Conservation (phyloP, 2,797 vertebrate species). For the Acanthiza pusilla region DNA sequence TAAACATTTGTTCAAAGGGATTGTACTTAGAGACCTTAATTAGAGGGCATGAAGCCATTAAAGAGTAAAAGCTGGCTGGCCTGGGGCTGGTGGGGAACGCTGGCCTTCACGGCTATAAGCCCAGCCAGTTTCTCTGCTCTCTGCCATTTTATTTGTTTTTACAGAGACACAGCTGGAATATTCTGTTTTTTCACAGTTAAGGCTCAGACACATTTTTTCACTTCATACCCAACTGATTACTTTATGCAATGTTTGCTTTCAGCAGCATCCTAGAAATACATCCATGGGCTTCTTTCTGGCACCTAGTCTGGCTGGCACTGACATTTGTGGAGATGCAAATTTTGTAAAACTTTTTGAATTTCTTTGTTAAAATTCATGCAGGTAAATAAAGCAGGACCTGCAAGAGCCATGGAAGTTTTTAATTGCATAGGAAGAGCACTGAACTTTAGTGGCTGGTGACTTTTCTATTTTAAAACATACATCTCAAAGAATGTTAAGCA, state of each 20-base stretch:
- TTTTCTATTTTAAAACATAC: background rate
- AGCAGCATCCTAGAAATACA: background rate
- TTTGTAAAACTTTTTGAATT: background rate
- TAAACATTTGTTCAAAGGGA: conserved; percentile 61
- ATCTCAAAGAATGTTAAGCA: background rate
- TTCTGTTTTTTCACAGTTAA: background rate
- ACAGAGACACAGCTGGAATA: background rate
- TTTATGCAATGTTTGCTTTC: background rate
- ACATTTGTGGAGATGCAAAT: background rate
- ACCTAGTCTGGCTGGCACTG: background rate
- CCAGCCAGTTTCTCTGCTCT: background rate
- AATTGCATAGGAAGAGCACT: background rate
- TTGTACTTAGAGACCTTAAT: conserved; percentile 48
- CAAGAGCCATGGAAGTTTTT: background rate
- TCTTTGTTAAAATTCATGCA: background rate
- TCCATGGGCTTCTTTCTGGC: background rate
- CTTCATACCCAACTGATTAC: background rate
- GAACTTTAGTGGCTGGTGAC: background rate
- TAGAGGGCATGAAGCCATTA: conserved; percentile 52
- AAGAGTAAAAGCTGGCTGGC: conserved; percentile 27
- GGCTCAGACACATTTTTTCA: background rate
- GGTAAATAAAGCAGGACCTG: background rate
- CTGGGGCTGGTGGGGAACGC: background rate
- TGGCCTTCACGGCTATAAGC: background rate
- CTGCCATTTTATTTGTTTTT: background rate